Conservation (phyloP, 2,797 vertebrate species). For the Benthosema pterotum region DNA sequence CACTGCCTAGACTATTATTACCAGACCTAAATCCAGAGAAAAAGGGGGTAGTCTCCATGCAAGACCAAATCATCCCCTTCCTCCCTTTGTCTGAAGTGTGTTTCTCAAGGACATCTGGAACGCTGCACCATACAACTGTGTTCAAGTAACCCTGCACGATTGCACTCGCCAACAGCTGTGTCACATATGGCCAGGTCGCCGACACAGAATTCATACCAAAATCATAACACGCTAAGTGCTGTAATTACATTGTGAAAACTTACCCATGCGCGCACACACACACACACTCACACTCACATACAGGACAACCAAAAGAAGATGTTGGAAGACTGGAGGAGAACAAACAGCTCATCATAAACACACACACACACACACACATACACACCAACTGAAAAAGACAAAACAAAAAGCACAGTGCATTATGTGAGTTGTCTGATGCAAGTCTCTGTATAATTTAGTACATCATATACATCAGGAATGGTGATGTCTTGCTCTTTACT, state of each 20-base stretch:
- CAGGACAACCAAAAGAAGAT: conserved; percentile 37
- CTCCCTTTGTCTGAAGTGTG: conserved; percentile 35
- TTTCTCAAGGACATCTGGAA: conserved; percentile 71
- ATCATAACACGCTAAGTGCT: conserved; percentile 46
- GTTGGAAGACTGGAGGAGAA: conserved; percentile 31
- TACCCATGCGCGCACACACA: conserved; percentile 1
- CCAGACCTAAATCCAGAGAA: conserved; percentile 38
- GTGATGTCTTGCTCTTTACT: conserved; percentile 44
- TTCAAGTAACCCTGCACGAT: conserved; percentile 43
- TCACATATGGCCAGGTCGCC: conserved; percentile 52
- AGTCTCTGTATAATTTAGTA: conserved; percentile 87
- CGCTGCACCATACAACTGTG: conserved; percentile 39
- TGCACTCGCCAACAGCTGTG: conserved; percentile 54
- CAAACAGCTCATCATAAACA: conserved; percentile 78
- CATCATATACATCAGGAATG: conserved; percentile 48
- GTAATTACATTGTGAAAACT: conserved; percentile 54
- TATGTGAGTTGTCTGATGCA: conserved; percentile 88
- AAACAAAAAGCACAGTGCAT: conserved; percentile 41
- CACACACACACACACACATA: conserved; percentile 84
- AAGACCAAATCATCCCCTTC: conserved; percentile 49
- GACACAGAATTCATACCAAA: conserved; percentile 50
- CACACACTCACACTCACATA: not conserved
- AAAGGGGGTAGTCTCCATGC: conserved; percentile 26
- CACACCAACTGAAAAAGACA: conserved; percentile 75
- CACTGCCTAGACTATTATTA: conserved; percentile 50